These are phyloP conservation scores for Crocodylus rhombifer DNA, from an alignment of 2,797 vertebrate genomes.

Conservation along the genomic window DNA sequence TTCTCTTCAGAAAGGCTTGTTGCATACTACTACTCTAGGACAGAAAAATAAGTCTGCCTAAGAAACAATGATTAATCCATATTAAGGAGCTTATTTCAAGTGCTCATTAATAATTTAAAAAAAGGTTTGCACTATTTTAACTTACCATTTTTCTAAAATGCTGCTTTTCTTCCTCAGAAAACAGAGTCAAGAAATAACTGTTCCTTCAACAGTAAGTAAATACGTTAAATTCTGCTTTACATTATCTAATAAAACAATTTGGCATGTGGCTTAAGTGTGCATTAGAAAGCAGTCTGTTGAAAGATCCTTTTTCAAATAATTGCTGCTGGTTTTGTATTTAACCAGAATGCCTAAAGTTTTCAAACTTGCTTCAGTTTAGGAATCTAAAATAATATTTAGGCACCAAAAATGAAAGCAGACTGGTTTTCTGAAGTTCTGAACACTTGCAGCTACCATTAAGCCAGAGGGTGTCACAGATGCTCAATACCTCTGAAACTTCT, in stretches of 20 bases:
- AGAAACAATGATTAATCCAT: not conserved
- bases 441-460: not conserved
- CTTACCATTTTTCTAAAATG: slow-evolving; percentile 36
- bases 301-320: slow-evolving; percentile 43
- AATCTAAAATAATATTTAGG: not conserved
- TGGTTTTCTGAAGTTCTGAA: not conserved
- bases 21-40: not conserved
- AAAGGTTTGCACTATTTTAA: not conserved
- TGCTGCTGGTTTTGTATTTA: not conserved
- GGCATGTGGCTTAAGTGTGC: not conserved
- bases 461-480: too few species aligned
- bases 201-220: slow-evolving; percentile 80
- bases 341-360: not conserved
- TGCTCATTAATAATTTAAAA: not conserved
- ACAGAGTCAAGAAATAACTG: slow-evolving; percentile 79
- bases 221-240: slow-evolving; percentile 16
- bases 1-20: not conserved
- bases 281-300: slow-evolving; percentile 24
- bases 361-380: not conserved
- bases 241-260: slow-evolving; percentile 33
- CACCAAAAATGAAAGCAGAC: not conserved
- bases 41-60: not conserved
- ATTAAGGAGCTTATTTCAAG: not conserved
- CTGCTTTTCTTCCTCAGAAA: slow-evolving; percentile 77
- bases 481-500: too few species aligned